Percentiles rank a stretch among this genome's conserved stretches.
phyloP scores from a whole-genome alignment of 1,140 invertebrate genomes.

The Drosophila oshimai region DNA sequence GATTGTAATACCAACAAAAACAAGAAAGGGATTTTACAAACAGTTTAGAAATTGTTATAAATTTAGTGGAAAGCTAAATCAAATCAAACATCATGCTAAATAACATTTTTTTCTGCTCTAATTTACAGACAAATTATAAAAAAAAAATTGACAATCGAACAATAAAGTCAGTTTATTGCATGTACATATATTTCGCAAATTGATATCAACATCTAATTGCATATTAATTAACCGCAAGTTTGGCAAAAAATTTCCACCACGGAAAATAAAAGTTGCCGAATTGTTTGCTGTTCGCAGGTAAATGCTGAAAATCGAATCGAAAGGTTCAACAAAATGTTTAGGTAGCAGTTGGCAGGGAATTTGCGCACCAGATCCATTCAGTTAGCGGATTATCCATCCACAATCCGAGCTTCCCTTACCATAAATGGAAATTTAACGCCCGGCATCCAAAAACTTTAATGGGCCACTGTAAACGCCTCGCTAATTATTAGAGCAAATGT shows the following conservation, averaged over 20 bases:
- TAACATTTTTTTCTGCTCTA: slow-evolving; percentile 13
- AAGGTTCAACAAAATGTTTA: slow-evolving; percentile 7
- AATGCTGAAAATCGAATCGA: slow-evolving; percentile 33
- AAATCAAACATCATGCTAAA: neutral
- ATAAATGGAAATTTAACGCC: slow-evolving; percentile 45
- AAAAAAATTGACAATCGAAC: slow-evolving; percentile 33
- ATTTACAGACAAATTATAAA: slow-evolving; percentile 18
- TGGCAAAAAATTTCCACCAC: slow-evolving; percentile 39
- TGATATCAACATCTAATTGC: slow-evolving; percentile 33
- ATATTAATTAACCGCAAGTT: slow-evolving; percentile 44
- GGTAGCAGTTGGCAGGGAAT: neutral
- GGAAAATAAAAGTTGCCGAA: slow-evolving; percentile 1
- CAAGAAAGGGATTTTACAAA: no score
- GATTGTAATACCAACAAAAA: no score
- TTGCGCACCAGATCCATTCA: slow-evolving; percentile 12
- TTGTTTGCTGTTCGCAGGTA: slow-evolving; percentile 32
- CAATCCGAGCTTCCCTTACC: slow-evolving; percentile 1
- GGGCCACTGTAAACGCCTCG: slow-evolving; percentile 34
- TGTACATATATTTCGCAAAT: slow-evolving; percentile 37
- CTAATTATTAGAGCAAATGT: slow-evolving; percentile 45
- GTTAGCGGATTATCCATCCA: slow-evolving; percentile 4
- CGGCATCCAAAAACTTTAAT: slow-evolving; percentile 32
- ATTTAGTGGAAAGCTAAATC: neutral
- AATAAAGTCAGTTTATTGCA: slow-evolving; percentile 22
- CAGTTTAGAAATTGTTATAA: neutral